Conservation (phyloP, 1,140 invertebrate species). For the Scaptomyza montana region DNA sequence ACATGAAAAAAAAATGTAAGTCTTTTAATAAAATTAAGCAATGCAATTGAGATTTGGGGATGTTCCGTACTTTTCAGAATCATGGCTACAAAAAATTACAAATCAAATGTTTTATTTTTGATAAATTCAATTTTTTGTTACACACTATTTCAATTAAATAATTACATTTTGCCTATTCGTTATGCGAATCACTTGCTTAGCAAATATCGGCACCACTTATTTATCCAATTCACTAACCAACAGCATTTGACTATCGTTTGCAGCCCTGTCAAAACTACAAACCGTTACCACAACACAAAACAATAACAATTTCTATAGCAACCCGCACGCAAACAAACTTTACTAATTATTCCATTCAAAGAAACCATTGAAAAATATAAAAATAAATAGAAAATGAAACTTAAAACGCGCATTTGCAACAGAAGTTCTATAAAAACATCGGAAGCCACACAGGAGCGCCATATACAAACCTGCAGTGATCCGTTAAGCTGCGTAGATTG, state of each 20-base stretch:
- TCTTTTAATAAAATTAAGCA: too few relatives aligned
- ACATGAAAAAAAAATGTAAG: too few relatives aligned
- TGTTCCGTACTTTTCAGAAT: too few relatives aligned
- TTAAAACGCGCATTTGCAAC: slow-evolving; percentile 74
- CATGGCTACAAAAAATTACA: too few relatives aligned
- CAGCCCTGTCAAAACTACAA: slow-evolving; percentile 21
- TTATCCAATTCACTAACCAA: slow-evolving; percentile 20
- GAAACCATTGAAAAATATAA: not conserved
- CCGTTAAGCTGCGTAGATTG: slow-evolving; percentile 94
- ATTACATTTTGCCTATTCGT: too few relatives aligned
- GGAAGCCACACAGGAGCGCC: slow-evolving; percentile 83
- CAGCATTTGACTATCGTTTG: not conserved
- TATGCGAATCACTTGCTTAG: not conserved
- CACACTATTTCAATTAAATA: too few relatives aligned
- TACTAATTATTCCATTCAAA: not conserved
- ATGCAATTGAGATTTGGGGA: too few relatives aligned
- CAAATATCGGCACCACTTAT: slow-evolving; percentile 12
- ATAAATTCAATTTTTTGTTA: too few relatives aligned
- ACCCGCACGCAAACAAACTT: slow-evolving; percentile 31
- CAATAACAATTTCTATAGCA: slow-evolving; percentile 7
- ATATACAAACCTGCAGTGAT: slow-evolving; percentile 85
- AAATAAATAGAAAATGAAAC: slow-evolving; percentile 53
- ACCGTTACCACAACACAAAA: slow-evolving; percentile 20
- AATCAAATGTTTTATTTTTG: too few relatives aligned
- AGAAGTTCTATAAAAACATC: slow-evolving; percentile 50